Evolutionary conservation across 2,797 vertebrate species (phyloP).

Genomic region (Tapirus indicus): DNA sequence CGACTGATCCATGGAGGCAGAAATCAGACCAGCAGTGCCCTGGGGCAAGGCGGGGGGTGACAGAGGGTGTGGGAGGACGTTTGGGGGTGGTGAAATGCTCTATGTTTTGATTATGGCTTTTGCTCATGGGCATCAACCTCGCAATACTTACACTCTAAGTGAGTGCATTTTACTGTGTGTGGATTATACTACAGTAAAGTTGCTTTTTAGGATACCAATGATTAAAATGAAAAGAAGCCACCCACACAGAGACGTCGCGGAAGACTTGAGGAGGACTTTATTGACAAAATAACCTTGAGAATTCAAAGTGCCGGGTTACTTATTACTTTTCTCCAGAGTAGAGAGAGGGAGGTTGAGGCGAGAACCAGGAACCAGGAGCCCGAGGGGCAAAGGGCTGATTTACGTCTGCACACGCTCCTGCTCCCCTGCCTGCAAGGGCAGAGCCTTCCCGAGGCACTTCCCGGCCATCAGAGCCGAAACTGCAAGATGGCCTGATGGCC

Average conservation of each 20-base stretch:
- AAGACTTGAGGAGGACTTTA: background rate
- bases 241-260: background rate
- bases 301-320: background rate
- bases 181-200: background rate
- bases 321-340: background rate
- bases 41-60: background rate
- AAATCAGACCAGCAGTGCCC: fast-evolving
- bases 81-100: background rate
- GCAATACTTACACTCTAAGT: background rate
- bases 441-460: fast-evolving
- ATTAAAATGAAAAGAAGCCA: background rate
- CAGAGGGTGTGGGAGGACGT: fast-evolving
- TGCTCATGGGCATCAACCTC: fast-evolving
- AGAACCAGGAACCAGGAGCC: background rate
- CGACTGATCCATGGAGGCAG: fast-evolving
- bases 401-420: fast-evolving
- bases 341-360: background rate
- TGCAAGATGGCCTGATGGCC: background rate
- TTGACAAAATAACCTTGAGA: background rate
- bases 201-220: background rate
- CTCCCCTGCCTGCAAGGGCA: fast-evolving
- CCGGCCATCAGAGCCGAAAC: fast-evolving
- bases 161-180: background rate
- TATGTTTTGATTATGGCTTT: fast-evolving
- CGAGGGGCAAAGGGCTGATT: fast-evolving